Evolutionary conservation across 1,140 invertebrate genomes (phyloP), one percentile per base, ranked within the genome.

Genomic region (Sycophila sp.): DNA sequence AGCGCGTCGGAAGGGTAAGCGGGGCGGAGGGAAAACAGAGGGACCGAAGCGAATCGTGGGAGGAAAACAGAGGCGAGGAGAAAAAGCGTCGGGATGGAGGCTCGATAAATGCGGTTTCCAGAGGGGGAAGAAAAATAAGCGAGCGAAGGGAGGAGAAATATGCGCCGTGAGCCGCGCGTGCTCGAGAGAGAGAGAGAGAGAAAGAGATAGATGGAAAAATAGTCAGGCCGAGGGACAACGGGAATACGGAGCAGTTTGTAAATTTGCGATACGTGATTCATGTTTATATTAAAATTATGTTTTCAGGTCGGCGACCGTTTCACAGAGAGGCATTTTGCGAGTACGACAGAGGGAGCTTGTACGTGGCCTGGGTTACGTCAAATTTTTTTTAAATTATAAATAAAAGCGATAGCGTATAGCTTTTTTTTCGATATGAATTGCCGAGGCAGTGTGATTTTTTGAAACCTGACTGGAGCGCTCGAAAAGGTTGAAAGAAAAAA

Each of bases 111-210:
- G 13, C n/a, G 17, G 4, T 4, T n/a, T 6, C 42, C 4, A 45
- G n/a, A 45, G 53, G 56, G 19, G 56, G 10, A 32, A 56, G 32
- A 59, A 40, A 62, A 66, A 74, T 60, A 72, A 59, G 26, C 56
- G 65, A n/a, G n/a, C n/a, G 53, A 58, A 24, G 55, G 22, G 40
- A 58, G 13, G 15, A 19, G 24, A 26, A 26, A 45, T 62, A 71
- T 64, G 69, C 66, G 72, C n/a, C n/a, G n/a, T n/a, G n/a, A n/a
- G n/a, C n/a, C n/a, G n/a, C n/a, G n/a, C n/a, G n/a, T n/a, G n/a
- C n/a, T n/a, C 73, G 71, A 69, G 66, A 60, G 68, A 63, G 67
- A 49, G 70, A 62, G n/a, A 63, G 73, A 47, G 42, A 22, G 42
- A 47, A 47, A 47, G 42, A 63, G 73, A 47, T 17, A 22, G 42